Percentiles rank a stretch among this genome's conserved stretches.
These are phyloP conservation scores for Ammospiza caudacuta DNA, from an alignment of 2,113 vertebrate species.

Conservation along the genomic window DNA sequence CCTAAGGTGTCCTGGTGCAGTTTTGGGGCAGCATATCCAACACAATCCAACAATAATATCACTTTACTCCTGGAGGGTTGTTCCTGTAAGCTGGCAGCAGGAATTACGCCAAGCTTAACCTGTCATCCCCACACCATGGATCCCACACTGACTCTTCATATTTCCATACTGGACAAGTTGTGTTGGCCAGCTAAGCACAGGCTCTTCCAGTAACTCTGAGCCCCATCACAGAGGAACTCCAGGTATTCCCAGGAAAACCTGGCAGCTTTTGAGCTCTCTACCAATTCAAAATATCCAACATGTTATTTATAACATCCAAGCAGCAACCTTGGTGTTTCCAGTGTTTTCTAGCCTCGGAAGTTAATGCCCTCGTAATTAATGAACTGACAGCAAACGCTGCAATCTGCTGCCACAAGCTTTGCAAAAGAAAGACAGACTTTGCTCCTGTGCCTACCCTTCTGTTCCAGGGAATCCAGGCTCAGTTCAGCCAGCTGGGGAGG, in stretches of 20 bases:
- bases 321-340: neutral
- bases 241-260: neutral
- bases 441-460: conserved; percentile 13
- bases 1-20: neutral
- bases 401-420: conserved; percentile 27
- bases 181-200: rapidly evolving
- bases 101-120: neutral
- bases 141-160: neutral
- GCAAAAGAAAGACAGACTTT: neutral
- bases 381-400: neutral
- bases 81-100: neutral
- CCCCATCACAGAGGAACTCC: neutral
- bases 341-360: neutral
- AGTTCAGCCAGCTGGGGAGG: neutral
- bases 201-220: neutral
- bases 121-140: rapidly evolving
- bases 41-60: neutral
- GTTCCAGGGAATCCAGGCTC: neutral
- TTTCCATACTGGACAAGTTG: rapidly evolving
- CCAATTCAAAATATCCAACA: neutral
- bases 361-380: neutral
- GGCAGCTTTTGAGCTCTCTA: neutral
- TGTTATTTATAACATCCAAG: neutral
- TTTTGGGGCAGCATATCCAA: neutral
- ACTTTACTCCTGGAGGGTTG: neutral